phyloP scores from a whole-genome alignment of 2,888 invertebrate genomes.

The Steinernema hermaphroditum region DNA sequence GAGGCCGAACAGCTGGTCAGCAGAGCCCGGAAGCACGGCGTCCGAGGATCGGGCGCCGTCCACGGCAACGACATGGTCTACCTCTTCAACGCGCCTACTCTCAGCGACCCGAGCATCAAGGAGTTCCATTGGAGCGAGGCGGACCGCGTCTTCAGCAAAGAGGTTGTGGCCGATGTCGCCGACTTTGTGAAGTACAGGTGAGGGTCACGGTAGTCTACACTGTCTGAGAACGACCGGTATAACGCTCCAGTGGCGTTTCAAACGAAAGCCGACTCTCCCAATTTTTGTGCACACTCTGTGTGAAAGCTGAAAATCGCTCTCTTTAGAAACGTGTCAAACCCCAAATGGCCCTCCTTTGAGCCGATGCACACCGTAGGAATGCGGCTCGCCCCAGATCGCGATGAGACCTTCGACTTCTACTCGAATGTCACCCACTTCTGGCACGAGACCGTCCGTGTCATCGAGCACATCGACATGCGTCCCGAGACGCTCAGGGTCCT shows the following conservation, averaged over 20 bases:
- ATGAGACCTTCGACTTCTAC: constrained; percentile 20
- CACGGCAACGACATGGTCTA: constrained; percentile 44
- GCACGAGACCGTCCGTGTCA: constrained; percentile 23
- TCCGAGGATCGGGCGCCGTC: constrained; percentile 35
- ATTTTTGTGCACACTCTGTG: too few relatives aligned
- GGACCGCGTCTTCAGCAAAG: neutral
- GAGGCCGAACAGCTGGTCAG: constrained; percentile 4
- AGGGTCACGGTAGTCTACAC: neutral
- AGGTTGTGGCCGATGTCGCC: neutral
- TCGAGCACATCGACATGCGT: constrained; percentile 31
- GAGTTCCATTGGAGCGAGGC: constrained; percentile 13
- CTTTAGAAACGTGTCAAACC: constrained; percentile 23
- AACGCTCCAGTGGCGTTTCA: too few relatives aligned
- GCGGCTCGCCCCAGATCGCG: neutral
- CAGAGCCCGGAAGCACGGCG: constrained; percentile 24
- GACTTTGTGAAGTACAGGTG: constrained; percentile 19
- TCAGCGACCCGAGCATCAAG: constrained; percentile 19
- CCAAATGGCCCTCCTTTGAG: neutral
- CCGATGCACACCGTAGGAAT: constrained; percentile 1
- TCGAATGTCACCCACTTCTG: constrained; percentile 20
- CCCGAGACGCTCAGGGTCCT: constrained; percentile 1
- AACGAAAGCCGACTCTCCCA: too few relatives aligned
- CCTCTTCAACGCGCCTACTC: constrained; percentile 68
- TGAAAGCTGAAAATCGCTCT: too few relatives aligned
- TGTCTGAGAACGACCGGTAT: too few relatives aligned